A percentile compares a stretch with the other conserved stretches of the same genome.
These are phyloP conservation scores for Accipiter virgatus DNA, from an alignment of 2,113 vertebrate genomes.

Conservation along the genomic window DNA sequence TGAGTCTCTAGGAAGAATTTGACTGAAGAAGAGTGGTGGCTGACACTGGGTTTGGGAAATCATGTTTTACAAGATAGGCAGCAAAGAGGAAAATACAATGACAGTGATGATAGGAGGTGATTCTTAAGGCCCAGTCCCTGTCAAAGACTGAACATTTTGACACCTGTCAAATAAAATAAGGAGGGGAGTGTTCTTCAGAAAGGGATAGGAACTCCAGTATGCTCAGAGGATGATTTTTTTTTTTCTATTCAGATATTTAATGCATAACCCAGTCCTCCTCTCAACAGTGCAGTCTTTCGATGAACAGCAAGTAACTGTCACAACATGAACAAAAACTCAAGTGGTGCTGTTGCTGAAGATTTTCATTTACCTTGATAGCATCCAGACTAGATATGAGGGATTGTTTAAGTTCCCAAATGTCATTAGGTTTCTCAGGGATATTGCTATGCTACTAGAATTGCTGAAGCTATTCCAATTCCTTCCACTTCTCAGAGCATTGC, in stretches of 20 bases:
- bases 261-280: constrained; percentile 6
- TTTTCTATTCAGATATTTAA: constrained; percentile 13
- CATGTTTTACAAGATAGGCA: neutral
- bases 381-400: constrained; percentile 7
- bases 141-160: constrained; percentile 8
- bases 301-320: neutral
- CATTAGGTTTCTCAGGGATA: constrained; percentile 47
- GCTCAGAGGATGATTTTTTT: neutral
- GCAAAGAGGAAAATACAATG: constrained; percentile 14
- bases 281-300: constrained; percentile 26
- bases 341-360: constrained; percentile 18
- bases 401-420: constrained; percentile 57
- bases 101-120: neutral
- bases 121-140: neutral
- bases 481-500: constrained; percentile 10
- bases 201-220: neutral
- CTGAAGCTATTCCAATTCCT: neutral
- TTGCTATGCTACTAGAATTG: neutral
- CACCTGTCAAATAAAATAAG: constrained; percentile 36
- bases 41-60: constrained; percentile 38
- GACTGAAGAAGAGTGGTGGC: constrained; percentile 23
- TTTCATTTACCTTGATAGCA: constrained; percentile 50
- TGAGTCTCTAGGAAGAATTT: neutral
- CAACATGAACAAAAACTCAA: constrained; percentile 14
- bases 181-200: neutral